Base-by-base conservation (phyloP, 2,888 invertebrate species). In the Augiades crinisus region DNA sequence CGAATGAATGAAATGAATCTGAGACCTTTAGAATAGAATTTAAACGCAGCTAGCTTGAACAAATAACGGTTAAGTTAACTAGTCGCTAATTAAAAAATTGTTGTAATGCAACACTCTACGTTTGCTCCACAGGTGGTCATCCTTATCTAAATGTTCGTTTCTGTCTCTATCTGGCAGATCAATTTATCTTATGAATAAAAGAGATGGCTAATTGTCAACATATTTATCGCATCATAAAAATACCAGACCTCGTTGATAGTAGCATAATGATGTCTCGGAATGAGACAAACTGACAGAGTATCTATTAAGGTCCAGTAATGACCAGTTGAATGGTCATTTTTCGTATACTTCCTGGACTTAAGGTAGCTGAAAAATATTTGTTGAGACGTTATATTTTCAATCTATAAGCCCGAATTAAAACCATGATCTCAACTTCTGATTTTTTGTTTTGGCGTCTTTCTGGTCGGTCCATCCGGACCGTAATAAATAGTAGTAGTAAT, bases 51-150 rank as follows among this genome's bases (percentile, higher is more conserved):
- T 38, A 47, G 12, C 33, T 27, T 12, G 24, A 50, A 43, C 36
- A 50, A 50, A 43, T 50, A 50, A 43, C 50, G 36, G 50, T 50
- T 19, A 12, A 30, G 17, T 17, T 17, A 50, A 50, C 50, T 36
- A 43, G 50, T 34, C 7, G 50, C 27, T 50, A 50, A 50, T 50
- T 50, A 50, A 50, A 50, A 50, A 50, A 50, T 50, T 50, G 43
- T 50, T 50, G 50, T 43, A 50, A 50, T 27, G 16, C 36, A 50
- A 50, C 49, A 50, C 49, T 40, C 49, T 36, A 6, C 17, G 43
- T 27, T 33, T 14, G n/a, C 49, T 27, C 49, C 17, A 41, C 49
- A 49, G 49, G 49, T 49, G 49, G 49, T 24, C 40, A 24, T 49
- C 33, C 33, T 41, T 24, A 34, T 27, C 41, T 24, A 24, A 24